Base-by-base conservation (phyloP, 2,113 vertebrate species). In the Halichoeres trimaculatus region DNA sequence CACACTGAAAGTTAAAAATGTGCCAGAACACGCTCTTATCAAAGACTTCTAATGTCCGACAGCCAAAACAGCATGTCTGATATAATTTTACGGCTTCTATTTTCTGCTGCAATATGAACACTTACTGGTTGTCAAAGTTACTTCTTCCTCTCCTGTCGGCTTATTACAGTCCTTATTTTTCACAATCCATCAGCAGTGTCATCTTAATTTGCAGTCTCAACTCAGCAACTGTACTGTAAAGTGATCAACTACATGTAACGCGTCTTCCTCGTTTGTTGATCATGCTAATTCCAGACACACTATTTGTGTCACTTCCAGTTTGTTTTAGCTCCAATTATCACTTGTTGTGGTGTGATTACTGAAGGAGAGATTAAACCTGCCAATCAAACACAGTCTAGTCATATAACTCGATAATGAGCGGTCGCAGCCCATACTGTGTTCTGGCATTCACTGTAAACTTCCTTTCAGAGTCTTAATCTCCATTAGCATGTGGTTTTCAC, bases 141-240 rank as follows among this genome's bases (percentile, higher is more conserved):
- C 78, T 86, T 81, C 74, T 43, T 57, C 56, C 45, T 50, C 2
- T 5, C 1, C 62, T 41, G 10, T 82, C 78, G 76, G 52, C 76
- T 71, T 50, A 53, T 83, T 83, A 69, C 58, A 26, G 54, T 58
- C 54, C n/a, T 17, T 45, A 19, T 19, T 30, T 54, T 62, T 73
- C 20, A 70, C 62, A 68, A 22, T 76, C 52, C 66, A 58, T 54
- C 23, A 0, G 13, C 47, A 22, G 53, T 26, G 24, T 80, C 72
- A 62, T 60, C 68, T 65, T 71, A 66, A 81, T 85, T 88, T 55
- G 71, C 67, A 63, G 57, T 62, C 55, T 68, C 70, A 81, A 35
- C 54, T 74, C 81, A 40, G 47, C 74, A 41, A 61, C 24, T 34
- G 36, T 59, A 1, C 58, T 16, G 70, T 56, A 68, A 72, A 57